Percentiles rank a stretch among this genome's conserved stretches.
Conservation (phyloP, 2,113 vertebrate species). For the Anoura caudifer region DNA sequence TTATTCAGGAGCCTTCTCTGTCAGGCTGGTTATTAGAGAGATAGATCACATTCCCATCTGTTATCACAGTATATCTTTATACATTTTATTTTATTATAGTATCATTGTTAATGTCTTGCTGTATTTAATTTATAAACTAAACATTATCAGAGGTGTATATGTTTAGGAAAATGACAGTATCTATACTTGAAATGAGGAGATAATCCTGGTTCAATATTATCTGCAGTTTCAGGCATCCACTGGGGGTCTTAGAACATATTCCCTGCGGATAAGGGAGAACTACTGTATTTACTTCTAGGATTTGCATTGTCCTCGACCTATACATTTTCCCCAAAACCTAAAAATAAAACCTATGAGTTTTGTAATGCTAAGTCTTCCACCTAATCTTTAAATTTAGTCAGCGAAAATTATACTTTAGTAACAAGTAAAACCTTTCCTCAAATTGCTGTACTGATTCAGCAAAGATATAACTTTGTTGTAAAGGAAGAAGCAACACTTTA, state of each 20-base stretch:
- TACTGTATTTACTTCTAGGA: slow-evolving; percentile 19
- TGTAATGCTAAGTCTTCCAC: background rate
- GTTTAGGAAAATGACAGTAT: background rate
- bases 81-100: background rate
- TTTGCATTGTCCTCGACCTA: background rate
- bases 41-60: background rate
- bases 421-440: background rate
- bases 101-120: background rate
- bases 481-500: background rate
- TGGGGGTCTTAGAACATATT: background rate
- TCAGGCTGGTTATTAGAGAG: background rate
- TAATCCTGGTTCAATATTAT: no score
- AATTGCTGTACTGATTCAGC: background rate
- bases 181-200: no score
- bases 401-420: background rate
- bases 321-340: background rate
- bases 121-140: background rate
- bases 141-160: background rate
- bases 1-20: background rate
- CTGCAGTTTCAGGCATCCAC: background rate
- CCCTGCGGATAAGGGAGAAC: background rate
- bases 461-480: background rate
- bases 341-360: background rate
- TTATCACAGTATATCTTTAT: background rate
- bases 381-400: background rate